Conservation (phyloP, 2,113 vertebrate species). For the Falcunculus frontatus region DNA sequence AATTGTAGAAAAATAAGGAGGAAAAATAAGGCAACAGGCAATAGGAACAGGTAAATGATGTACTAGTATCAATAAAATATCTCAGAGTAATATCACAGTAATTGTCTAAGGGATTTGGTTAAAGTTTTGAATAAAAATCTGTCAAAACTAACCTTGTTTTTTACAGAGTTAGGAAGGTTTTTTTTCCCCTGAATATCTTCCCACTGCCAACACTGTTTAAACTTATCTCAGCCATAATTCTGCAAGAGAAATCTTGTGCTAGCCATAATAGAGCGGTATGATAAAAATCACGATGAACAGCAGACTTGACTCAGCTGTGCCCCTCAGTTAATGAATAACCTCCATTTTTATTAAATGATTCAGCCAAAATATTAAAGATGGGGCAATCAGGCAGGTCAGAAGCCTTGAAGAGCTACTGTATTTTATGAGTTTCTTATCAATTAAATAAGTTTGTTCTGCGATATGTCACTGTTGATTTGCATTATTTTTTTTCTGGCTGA, state of each 20-base stretch:
- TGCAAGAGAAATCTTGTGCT: slow-evolving; percentile 36
- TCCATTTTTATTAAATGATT: slow-evolving; percentile 24
- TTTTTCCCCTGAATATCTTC: neutral
- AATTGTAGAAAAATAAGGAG: neutral
- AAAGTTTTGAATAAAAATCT: slow-evolving; percentile 44
- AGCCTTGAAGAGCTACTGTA: slow-evolving; percentile 6
- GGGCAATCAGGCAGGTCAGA: neutral
- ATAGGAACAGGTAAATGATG: neutral
- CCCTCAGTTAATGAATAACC: neutral
- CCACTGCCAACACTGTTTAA: neutral
- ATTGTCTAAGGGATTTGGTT: slow-evolving; percentile 45
- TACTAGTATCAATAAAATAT: slow-evolving; percentile 30
- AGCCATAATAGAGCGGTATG: neutral
- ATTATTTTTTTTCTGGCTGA: neutral
- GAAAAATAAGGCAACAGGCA: neutral
- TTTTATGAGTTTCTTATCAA: slow-evolving; percentile 12
- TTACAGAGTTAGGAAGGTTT: neutral
- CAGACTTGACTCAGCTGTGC: neutral
- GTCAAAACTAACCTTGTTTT: slow-evolving; percentile 45
- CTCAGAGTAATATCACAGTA: slow-evolving; percentile 27
- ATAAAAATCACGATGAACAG: slow-evolving; percentile 34
- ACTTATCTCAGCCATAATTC: slow-evolving; percentile 4
- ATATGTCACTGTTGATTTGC: neutral
- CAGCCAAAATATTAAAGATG: neutral
- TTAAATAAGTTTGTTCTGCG: neutral